These are phyloP conservation scores for Porites divaricata DNA, from an alignment of 92 coral and sea anemone genomes.

Conservation along the genomic window DNA sequence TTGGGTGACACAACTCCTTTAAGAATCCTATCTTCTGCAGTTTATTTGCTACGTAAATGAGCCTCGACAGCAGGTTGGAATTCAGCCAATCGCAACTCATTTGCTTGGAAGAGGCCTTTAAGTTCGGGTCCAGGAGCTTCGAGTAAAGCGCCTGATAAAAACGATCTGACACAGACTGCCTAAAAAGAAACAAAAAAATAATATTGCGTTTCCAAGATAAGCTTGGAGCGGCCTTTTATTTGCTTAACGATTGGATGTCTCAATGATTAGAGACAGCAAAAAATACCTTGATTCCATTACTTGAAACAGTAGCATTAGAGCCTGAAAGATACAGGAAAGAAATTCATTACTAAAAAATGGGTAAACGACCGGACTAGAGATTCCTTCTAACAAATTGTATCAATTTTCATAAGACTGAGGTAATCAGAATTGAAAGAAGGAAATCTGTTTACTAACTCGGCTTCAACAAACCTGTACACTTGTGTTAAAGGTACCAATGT, in stretches of 20 bases:
- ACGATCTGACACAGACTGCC: slow-evolving; percentile 97
- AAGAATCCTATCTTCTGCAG: too few relatives aligned
- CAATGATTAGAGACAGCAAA: not conserved
- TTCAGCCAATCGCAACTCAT: slow-evolving; percentile 17
- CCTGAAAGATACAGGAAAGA: slow-evolving; percentile 45
- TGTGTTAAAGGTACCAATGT: slow-evolving; percentile 89
- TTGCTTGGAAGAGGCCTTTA: slow-evolving; percentile 86
- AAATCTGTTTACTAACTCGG: too few relatives aligned
- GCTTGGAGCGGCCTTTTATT: too few relatives aligned
- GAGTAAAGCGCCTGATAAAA: slow-evolving; percentile 91
- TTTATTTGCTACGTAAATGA: too few relatives aligned
- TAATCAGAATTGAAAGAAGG: too few relatives aligned
- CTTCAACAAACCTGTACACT: slow-evolving; percentile 43
- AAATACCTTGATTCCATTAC: slow-evolving; percentile 94
- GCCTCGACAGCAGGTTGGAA: too few relatives aligned
- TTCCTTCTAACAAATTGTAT: too few relatives aligned
- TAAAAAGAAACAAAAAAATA: slow-evolving; percentile 1
- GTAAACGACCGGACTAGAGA: too few relatives aligned
- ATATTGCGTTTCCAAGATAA: not conserved
- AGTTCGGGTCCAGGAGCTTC: slow-evolving; percentile 85
- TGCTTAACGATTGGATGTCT: too few relatives aligned
- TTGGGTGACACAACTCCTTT: too few relatives aligned
- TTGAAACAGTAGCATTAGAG: slow-evolving; percentile 91
- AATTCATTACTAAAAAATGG: too few relatives aligned
- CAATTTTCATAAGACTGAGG: too few relatives aligned